phyloP scores from a whole-genome alignment of 1,140 invertebrate species.

The Brachionus plicatilis region DNA sequence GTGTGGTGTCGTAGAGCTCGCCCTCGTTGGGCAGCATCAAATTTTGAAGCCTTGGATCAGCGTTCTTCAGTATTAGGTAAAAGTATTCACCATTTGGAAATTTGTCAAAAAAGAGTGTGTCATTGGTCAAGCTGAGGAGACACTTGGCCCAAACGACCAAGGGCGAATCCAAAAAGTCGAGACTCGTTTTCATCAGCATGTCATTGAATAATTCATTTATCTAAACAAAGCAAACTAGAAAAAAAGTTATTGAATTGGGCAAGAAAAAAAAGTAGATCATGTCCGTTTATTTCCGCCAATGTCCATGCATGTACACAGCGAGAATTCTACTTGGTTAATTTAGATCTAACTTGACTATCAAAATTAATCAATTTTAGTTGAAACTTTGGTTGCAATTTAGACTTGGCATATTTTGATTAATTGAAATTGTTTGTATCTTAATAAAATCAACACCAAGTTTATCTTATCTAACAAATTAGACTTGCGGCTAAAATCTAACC shows the following conservation, averaged over 20 bases:
- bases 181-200: not conserved
- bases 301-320: not conserved
- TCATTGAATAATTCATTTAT: not conserved
- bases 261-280: not conserved
- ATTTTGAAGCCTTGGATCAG: constrained; percentile 24
- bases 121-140: not conserved
- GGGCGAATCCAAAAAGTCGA: not conserved
- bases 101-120: not conserved
- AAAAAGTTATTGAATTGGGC: not conserved
- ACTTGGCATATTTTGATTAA: constrained; percentile 1
- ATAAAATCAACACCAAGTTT: not conserved
- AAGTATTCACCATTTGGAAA: constrained; percentile 29
- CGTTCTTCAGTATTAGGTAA: not conserved
- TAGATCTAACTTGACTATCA: not conserved
- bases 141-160: constrained; percentile 1
- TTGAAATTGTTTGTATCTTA: not conserved
- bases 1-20: not conserved
- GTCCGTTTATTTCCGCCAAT: not conserved
- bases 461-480: not conserved
- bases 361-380: not conserved
- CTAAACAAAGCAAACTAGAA: not conserved
- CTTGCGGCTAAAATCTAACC: not conserved
- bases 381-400: not conserved
- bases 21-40: not conserved
- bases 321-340: not conserved